Evolutionary conservation across 2,888 invertebrate genomes (phyloP).

Genomic region (Ectemnius continuus): DNA sequence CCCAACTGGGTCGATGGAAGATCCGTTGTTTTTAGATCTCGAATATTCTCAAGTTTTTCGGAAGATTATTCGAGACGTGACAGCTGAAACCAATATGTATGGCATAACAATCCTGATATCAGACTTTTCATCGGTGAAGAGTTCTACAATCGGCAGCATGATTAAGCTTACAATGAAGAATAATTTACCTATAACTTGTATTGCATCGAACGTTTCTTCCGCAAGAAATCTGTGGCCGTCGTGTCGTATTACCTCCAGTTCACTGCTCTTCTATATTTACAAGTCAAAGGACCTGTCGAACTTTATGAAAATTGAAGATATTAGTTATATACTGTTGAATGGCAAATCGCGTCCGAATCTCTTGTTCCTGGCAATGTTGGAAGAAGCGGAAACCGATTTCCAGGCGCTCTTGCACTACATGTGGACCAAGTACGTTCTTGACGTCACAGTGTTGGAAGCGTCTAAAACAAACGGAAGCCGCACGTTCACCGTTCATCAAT

Average conservation of each 20-base stretch:
- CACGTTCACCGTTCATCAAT: conserved; percentile 12
- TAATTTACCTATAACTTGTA: conserved; percentile 1
- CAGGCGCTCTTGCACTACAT: conserved; percentile 1
- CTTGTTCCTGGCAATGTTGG: conserved; percentile 2
- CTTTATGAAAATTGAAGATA: not conserved
- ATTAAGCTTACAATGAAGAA: not conserved
- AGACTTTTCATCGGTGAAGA: not conserved
- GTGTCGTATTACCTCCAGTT: not conserved
- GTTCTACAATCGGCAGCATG: not conserved
- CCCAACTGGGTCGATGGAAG: too few relatives aligned
- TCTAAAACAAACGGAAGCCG: accelerated
- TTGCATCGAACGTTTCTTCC: conserved; percentile 3
- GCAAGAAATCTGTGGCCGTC: not conserved
- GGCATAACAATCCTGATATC: not conserved
- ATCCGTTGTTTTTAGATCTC: too few relatives aligned
- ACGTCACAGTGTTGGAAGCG: conserved; percentile 28
- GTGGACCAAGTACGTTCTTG: conserved; percentile 21
- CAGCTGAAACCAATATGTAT: not conserved
- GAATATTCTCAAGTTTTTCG: too few relatives aligned
- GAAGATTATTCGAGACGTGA: too few relatives aligned
- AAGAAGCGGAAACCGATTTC: conserved; percentile 8
- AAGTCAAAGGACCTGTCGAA: not conserved
- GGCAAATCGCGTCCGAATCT: conserved; percentile 11
- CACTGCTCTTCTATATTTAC: conserved; percentile 12
- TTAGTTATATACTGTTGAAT: not conserved